Conservation (phyloP, 2,888 invertebrate species). For the Silvanus unidentatus region DNA sequence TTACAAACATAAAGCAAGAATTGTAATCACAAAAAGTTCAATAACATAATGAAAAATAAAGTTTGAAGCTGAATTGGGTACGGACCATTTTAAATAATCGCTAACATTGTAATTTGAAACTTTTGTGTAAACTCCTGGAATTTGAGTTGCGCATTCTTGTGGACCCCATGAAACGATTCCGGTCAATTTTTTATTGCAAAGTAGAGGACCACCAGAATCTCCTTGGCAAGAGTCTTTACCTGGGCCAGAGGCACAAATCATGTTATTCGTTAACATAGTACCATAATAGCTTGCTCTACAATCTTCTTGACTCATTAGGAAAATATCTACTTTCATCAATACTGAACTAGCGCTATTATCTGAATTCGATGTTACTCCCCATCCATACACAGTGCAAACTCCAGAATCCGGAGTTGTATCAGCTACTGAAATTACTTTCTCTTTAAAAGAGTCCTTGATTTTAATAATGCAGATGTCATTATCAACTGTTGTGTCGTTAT, state of each 20-base stretch:
- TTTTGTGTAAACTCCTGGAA: background rate
- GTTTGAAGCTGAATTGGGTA: too few species aligned
- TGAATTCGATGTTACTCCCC: conserved; percentile 6
- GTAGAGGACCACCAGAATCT: conserved; percentile 18
- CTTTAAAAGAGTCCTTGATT: conserved; percentile 4
- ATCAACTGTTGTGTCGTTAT: conserved; percentile 3
- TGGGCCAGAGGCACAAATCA: conserved; percentile 28
- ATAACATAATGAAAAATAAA: too few species aligned
- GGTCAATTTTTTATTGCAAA: conserved; percentile 10
- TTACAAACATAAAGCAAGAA: too few species aligned
- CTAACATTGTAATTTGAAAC: background rate
- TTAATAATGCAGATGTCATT: conserved; percentile 16
- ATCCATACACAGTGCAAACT: conserved; percentile 9
- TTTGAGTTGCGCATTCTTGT: conserved; percentile 9
- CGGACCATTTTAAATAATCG: too few species aligned
- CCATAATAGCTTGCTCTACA: background rate
- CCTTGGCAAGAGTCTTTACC: conserved; percentile 66
- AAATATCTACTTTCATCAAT: conserved; percentile 5
- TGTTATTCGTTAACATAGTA: background rate
- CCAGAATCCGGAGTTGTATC: background rate
- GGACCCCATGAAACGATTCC: conserved; percentile 17
- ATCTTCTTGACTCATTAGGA: background rate
- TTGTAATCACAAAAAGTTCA: too few species aligned
- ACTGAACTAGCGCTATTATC: background rate
- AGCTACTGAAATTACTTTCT: background rate